Conservation (phyloP, 92 coral and sea anemone species). For the Phymanthus crucifer region DNA sequence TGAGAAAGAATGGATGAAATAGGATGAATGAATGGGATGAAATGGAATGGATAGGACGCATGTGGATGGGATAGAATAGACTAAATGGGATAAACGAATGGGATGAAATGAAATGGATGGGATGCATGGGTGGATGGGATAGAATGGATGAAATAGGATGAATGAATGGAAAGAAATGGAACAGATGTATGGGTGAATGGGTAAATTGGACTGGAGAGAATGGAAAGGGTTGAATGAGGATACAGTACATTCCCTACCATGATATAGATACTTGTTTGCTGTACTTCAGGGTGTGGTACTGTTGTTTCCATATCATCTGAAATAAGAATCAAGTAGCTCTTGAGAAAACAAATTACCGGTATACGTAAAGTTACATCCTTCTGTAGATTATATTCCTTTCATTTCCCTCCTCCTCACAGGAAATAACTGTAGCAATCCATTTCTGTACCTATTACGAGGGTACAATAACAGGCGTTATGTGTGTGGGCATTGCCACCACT, state of each 20-base stretch:
- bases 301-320: constrained; percentile 44
- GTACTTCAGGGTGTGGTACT: constrained; percentile 62
- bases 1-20: too few species aligned
- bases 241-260: constrained; percentile 48
- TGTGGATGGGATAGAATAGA: too few species aligned
- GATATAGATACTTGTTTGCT: constrained; percentile 50
- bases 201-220: background rate
- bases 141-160: too few species aligned
- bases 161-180: too few species aligned
- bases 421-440: too few species aligned
- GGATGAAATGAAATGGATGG: too few species aligned
- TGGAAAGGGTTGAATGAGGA: background rate
- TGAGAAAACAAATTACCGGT: background rate
- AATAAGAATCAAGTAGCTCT: background rate
- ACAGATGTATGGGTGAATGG: too few species aligned
- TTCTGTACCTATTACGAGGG: background rate
- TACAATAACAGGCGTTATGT: too few species aligned
- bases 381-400: background rate
- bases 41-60: background rate
- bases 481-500: too few species aligned
- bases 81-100: too few species aligned
- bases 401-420: background rate
- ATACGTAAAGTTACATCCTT: background rate
- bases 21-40: too few species aligned
- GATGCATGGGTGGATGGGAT: background rate